Evolutionary conservation across 2,797 vertebrate genomes (phyloP).

Genomic region (Hafferia zeledoni): DNA sequence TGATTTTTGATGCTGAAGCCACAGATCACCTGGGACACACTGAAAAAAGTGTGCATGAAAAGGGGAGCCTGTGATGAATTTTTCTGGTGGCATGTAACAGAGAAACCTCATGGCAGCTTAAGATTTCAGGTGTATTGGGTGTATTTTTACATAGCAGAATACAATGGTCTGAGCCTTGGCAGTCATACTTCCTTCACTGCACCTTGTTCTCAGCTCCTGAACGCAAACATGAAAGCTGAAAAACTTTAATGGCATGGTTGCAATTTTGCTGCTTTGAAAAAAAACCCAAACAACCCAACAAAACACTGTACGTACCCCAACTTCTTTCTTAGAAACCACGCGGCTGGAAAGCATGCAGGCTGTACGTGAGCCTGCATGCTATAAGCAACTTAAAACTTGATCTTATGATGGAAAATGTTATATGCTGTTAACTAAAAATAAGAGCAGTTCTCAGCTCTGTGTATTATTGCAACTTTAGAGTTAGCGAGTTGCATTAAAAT

Average conservation of each 20-base stretch:
- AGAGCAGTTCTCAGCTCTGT: background rate
- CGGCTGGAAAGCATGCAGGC: background rate
- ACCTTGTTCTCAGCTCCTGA: background rate
- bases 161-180: background rate
- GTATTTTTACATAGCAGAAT: background rate
- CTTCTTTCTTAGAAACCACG: background rate
- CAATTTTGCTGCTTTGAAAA: background rate
- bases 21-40: background rate
- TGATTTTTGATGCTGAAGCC: background rate
- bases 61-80: background rate
- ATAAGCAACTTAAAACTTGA: background rate
- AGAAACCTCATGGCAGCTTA: background rate
- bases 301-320: background rate
- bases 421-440: background rate
- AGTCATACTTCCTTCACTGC: background rate
- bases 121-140: background rate
- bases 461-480: background rate
- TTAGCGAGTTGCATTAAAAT: background rate
- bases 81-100: accelerated
- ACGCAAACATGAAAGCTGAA: background rate
- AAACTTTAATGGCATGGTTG: background rate
- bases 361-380: background rate
- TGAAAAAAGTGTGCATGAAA: background rate
- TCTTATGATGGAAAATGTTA: background rate
- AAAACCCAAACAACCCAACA: background rate